phyloP scores from a whole-genome alignment of 2,113 vertebrate genomes.

The Lepus europaeus region DNA sequence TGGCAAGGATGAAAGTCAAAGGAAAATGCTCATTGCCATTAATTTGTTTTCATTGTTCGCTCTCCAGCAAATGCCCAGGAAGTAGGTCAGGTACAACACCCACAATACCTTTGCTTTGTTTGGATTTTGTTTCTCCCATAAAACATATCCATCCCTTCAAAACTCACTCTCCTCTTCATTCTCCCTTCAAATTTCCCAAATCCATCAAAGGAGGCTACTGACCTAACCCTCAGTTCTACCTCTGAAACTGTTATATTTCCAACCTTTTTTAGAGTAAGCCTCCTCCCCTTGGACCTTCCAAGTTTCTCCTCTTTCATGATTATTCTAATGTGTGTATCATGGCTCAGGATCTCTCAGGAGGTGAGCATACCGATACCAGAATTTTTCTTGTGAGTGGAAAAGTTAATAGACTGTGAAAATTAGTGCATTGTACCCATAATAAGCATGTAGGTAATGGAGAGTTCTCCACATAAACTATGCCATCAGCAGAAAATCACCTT shows the following conservation, averaged over 20 bases:
- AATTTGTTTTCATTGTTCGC: slow-evolving; percentile 24
- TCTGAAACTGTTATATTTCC: not conserved
- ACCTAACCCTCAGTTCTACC: not conserved
- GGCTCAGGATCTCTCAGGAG: not conserved
- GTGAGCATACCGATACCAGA: not conserved
- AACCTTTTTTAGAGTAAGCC: slow-evolving; percentile 1
- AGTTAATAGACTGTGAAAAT: not conserved
- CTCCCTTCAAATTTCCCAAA: not conserved
- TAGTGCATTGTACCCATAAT: not conserved
- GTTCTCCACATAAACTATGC: not conserved
- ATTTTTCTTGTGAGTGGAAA: not conserved
- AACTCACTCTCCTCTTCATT: not conserved
- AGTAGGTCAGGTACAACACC: rapidly evolving
- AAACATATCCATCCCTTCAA: not conserved
- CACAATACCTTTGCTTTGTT: not conserved
- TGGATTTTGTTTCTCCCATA: not conserved
- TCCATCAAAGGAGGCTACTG: not conserved
- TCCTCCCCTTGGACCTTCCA: not conserved
- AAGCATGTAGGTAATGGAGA: not conserved
- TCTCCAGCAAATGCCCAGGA: not conserved
- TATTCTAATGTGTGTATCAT: not conserved
- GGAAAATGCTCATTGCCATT: not conserved
- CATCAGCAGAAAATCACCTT: not conserved
- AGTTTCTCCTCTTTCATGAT: not conserved
- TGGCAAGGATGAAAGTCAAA: not conserved